Evolutionary conservation across 2,888 invertebrate species (phyloP).

Genomic region (Zhuqinia jingwanae): DNA sequence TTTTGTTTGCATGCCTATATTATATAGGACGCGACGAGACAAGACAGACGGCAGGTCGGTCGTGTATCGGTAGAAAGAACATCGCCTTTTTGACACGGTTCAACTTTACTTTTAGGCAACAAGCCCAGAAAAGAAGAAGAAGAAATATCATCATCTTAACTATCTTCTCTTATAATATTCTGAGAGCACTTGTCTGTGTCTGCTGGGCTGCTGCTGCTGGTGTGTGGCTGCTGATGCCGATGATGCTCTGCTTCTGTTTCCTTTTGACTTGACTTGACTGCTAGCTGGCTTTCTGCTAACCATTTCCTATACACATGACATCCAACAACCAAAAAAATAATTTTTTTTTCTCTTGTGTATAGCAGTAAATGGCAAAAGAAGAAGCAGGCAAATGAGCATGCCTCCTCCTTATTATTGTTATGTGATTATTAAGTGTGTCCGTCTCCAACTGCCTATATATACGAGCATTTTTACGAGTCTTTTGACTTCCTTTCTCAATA

Average conservation of each 20-base stretch:
- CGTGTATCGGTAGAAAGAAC: conserved; percentile 16
- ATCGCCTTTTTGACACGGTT: conserved; percentile 54
- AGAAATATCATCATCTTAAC: not conserved
- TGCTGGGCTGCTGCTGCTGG: conserved; percentile 27
- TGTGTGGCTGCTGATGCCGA: not conserved
- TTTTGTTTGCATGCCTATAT: not conserved
- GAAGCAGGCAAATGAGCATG: too few species aligned
- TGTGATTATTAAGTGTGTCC: not conserved
- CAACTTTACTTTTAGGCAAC: conserved; percentile 42
- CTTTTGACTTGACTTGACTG: not conserved
- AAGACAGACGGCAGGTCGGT: conserved; percentile 31
- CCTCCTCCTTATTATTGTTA: not conserved
- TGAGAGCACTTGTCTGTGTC: conserved; percentile 15
- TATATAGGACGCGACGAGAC: conserved; percentile 36
- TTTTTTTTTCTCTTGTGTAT: conserved; percentile 10
- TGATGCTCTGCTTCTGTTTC: not conserved
- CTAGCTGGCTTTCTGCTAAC: not conserved
- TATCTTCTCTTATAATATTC: too few species aligned
- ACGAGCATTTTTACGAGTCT: conserved; percentile 51
- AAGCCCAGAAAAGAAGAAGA: conserved; percentile 22
- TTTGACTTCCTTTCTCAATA: conserved; percentile 63
- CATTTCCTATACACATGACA: conserved; percentile 25
- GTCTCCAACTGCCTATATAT: not conserved
- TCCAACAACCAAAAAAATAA: not conserved
- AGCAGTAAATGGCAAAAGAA: too few species aligned